Base-by-base conservation (phyloP, 1,140 invertebrate genomes). In the Magallana ariakensis region DNA sequence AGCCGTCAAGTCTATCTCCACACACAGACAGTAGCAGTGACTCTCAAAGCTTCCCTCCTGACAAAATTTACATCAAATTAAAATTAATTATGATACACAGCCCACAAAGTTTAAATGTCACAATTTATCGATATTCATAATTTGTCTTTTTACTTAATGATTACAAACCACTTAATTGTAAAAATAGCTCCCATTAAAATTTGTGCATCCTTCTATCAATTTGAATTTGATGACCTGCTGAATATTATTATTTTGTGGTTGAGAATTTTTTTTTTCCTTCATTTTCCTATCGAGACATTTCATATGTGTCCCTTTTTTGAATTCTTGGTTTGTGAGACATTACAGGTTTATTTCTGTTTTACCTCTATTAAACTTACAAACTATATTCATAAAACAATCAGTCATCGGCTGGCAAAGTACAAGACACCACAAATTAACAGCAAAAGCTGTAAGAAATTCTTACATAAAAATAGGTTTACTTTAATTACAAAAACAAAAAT, bases 231-330 rank as follows among this genome's bases (percentile, higher is more conserved):
- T 75, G 66, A 75, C 66, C 66, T 26, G 22, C 66, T 75, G 66
- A 75, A 75, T 75, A 75, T 75, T 75, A 75, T 75, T 33, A 75
- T 75, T 75, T 75, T 75, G 66, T 75, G 66, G 66, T 75, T 75
- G 22, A 46, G 33, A 46, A 75, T 26, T 75, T 75, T 75, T 66
- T 75, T 75, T 26, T 75, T 13, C 33, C 66, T 75, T 75, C 33
- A 46, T 46, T 46, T 46, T 46, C 10, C 66, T 75, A 75, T 75
- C 22, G 26, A 75, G 66, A 75, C 66, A 70, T 19, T 26, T 70
- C 19, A 26, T 75, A 26, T 26, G 66, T 75, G 66, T 75, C 66
- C 66, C 15, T 75, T 75, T 46, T 46, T 46, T 46, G 33, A 46
- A 46, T 46, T 46, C 33, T 46, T 46, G 33, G 1, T 46, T 46